phyloP scores from a whole-genome alignment of 2,888 invertebrate genomes.

The Aleiodes leptofemur region DNA sequence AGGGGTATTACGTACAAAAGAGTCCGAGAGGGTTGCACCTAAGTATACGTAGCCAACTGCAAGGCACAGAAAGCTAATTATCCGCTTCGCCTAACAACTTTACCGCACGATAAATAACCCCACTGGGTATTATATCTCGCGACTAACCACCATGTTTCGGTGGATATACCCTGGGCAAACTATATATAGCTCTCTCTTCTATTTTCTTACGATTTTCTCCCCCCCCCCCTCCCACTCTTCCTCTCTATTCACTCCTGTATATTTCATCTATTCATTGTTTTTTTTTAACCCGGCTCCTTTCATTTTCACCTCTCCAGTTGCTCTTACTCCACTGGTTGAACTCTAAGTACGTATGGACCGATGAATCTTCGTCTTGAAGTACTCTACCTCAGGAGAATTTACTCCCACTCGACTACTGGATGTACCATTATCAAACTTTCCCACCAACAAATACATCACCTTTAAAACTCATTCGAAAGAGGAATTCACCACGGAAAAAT shows the following conservation, averaged over 20 bases:
- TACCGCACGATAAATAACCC: conserved; percentile 45
- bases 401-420: conserved; percentile 34
- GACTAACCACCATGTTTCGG: conserved; percentile 33
- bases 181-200: conserved; percentile 3
- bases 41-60: conserved; percentile 25
- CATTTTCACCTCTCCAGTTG: neutral
- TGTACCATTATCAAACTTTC: conserved; percentile 37
- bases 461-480: conserved; percentile 15
- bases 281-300: neutral
- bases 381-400: conserved; percentile 32
- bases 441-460: conserved; percentile 28
- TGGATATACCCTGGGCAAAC: neutral
- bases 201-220: neutral
- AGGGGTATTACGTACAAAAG: conserved; percentile 26
- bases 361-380: conserved; percentile 38
- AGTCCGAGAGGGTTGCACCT: conserved; percentile 20
- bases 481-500: conserved; percentile 11
- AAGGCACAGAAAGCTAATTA: conserved; percentile 45
- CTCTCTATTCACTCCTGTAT: no score
- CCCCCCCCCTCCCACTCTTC: neutral
- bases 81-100: conserved; percentile 45
- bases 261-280: conserved; percentile 1
- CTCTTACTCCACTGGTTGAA: neutral
- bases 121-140: conserved; percentile 35
- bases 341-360: conserved; percentile 8